These are phyloP conservation scores for Mixornis gularis DNA, from an alignment of 2,113 vertebrate species.

Conservation along the genomic window DNA sequence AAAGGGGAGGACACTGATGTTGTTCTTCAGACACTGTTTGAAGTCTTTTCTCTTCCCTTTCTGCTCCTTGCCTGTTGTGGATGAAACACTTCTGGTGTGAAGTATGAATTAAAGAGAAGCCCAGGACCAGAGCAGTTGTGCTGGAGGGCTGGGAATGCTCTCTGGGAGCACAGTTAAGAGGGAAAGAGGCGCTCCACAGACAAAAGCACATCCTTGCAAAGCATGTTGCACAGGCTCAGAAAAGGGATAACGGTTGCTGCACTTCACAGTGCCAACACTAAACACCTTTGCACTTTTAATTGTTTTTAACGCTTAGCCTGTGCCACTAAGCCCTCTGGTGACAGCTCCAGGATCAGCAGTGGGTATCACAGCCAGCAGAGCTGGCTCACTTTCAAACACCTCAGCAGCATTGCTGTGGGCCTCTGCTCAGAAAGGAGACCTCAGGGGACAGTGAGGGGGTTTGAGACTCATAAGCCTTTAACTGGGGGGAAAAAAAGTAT, in stretches of 20 bases:
- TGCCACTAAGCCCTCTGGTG: slow-evolving; percentile 56
- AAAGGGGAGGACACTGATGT: background rate
- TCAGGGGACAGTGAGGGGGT: background rate
- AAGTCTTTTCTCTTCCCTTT: background rate
- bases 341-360: slow-evolving; percentile 42
- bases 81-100: background rate
- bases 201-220: background rate
- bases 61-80: background rate
- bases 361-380: background rate
- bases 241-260: background rate
- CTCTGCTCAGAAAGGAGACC: slow-evolving; percentile 5
- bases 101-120: background rate
- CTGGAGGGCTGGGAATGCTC: background rate
- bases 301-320: background rate
- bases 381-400: background rate
- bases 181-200: background rate
- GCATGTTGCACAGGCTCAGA: background rate
- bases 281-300: slow-evolving; percentile 47
- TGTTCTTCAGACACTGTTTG: background rate
- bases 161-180: background rate
- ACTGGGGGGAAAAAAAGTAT: background rate
- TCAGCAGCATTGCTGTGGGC: background rate
- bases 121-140: background rate
- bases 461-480: background rate
- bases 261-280: background rate